phyloP scores from a whole-genome alignment of 2,113 vertebrate genomes.

The Centropus bengalensis region DNA sequence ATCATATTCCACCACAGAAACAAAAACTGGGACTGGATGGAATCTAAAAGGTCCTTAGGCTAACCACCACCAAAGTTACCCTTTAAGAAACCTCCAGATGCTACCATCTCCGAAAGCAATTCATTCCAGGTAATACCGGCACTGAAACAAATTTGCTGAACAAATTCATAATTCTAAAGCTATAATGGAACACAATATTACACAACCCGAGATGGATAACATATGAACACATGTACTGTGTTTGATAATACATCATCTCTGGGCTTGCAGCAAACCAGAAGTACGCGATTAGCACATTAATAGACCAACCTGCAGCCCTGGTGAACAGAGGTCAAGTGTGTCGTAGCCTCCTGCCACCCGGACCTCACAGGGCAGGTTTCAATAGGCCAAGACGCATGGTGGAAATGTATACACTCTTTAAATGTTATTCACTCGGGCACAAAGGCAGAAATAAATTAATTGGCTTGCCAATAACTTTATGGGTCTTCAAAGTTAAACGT shows the following conservation, averaged over 20 bases:
- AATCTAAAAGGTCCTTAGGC: not conserved
- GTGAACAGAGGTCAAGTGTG: not conserved
- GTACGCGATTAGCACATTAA: not conserved
- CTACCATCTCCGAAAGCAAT: not conserved
- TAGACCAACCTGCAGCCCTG: not conserved
- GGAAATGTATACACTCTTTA: not conserved
- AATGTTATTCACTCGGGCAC: not conserved
- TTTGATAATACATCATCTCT: not conserved
- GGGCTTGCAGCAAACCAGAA: not conserved
- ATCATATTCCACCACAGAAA: not conserved
- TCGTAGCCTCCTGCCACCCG: not conserved
- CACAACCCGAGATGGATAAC: not conserved
- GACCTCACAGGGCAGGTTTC: not conserved
- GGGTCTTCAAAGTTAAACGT: not conserved
- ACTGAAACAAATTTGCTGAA: not conserved
- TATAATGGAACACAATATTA: not conserved
- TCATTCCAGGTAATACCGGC: not conserved
- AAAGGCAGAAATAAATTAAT: not conserved
- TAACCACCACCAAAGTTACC: not conserved
- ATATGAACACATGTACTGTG: accelerated
- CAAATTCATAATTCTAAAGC: not conserved
- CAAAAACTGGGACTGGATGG: not conserved
- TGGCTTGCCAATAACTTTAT: not conserved
- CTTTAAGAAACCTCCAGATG: not conserved
- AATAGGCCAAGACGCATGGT: not conserved